Conservation (phyloP, 2,113 vertebrate genomes). For the Neogobius melanostomus region DNA sequence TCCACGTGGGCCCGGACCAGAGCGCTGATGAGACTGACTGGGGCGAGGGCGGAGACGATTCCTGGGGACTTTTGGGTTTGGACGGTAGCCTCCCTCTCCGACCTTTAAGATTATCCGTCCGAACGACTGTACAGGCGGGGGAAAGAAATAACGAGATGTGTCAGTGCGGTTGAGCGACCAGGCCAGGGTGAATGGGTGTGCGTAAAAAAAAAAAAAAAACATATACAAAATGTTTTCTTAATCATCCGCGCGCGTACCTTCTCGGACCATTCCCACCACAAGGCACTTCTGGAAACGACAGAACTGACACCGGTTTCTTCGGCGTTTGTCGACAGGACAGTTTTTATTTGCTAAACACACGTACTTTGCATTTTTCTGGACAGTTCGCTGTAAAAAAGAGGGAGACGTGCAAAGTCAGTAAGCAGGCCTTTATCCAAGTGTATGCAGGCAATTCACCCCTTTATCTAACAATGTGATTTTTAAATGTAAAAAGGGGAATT, state of each 20-base stretch:
- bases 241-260: constrained; percentile 80
- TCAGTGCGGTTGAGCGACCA: background rate
- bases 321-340: constrained; percentile 96
- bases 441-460: background rate
- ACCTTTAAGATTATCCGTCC: constrained; percentile 96
- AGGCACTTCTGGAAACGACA: constrained; percentile 97
- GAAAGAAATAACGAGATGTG: constrained; percentile 25
- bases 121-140: constrained; percentile 81
- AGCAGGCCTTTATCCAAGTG: constrained; percentile 12
- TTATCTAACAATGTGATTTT: constrained; percentile 5
- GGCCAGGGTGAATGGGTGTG: background rate
- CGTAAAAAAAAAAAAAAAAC: constrained; percentile 11
- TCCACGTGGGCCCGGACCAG: constrained; percentile 97
- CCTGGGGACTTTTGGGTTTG: constrained; percentile 98
- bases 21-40: constrained; percentile 97
- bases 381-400: constrained; percentile 85
- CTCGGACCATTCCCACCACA: constrained; percentile 97
- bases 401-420: constrained; percentile 24
- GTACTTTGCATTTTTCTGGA: constrained; percentile 99
- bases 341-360: constrained; percentile 99
- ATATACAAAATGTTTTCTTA: background rate
- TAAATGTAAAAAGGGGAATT: constrained; percentile 16
- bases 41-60: constrained; percentile 94
- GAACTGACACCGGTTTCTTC: constrained; percentile 94
- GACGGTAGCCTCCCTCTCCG: constrained; percentile 95